phyloP scores from a whole-genome alignment of 1,140 invertebrate genomes.

The Trichoplusia ni region DNA sequence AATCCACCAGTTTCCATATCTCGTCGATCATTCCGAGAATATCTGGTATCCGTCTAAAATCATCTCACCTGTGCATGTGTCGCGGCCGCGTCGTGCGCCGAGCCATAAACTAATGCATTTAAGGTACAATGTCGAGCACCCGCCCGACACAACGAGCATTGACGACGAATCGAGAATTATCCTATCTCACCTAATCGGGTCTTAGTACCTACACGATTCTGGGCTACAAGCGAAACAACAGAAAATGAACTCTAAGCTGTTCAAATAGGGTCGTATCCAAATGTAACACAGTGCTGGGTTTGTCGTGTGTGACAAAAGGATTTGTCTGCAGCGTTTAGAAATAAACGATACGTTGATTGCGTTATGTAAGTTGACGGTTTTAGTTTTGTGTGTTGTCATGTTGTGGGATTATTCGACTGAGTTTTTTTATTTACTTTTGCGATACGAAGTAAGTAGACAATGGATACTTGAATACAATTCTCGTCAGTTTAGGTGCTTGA shows the following conservation, averaged over 20 bases:
- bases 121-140: constrained; percentile 51
- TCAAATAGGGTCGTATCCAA: not conserved
- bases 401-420: constrained; percentile 35
- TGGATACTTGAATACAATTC: not conserved
- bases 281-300: constrained; percentile 22
- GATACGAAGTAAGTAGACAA: constrained; percentile 4
- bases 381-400: constrained; percentile 56
- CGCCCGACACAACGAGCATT: constrained; percentile 56
- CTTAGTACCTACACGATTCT: constrained; percentile 44
- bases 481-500: constrained; percentile 5
- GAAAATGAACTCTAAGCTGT: constrained; percentile 28
- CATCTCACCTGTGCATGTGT: constrained; percentile 40
- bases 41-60: constrained; percentile 35
- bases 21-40: constrained; percentile 37
- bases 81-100: constrained; percentile 17
- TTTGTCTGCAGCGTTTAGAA: constrained; percentile 68
- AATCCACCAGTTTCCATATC: constrained; percentile 25
- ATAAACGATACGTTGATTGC: constrained; percentile 71
- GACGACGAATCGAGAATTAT: constrained; percentile 63
- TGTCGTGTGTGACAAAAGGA: constrained; percentile 63
- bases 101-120: constrained; percentile 60
- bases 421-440: constrained; percentile 32
- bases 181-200: constrained; percentile 70
- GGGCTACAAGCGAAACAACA: not conserved
- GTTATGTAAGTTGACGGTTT: constrained; percentile 63